Evolutionary conservation across 2,113 vertebrate species (phyloP), one percentile per base, ranked within the genome.

Genomic region (Condylura cristata): DNA sequence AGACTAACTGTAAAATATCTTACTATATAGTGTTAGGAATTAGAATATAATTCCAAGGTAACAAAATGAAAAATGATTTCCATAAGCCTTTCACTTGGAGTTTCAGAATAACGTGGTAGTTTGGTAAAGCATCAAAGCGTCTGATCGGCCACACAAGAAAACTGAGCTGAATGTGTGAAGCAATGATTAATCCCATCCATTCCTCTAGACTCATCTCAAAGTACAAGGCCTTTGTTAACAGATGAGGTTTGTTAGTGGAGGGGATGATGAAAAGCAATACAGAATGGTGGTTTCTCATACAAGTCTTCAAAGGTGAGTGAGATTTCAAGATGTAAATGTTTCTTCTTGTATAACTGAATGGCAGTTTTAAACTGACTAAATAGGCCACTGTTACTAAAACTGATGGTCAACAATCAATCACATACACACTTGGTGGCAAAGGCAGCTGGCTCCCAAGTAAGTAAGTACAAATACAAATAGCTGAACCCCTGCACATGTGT

Each of bases 11-110:
- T n/a, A 41, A 60, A 76, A 76, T 82, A 24, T 48, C 24, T 44
- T 91, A 51, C 6, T 51, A 34, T 70, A n/a, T 32, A 32, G 2
- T 61, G 30, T 85, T 65, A 37, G 51, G 65, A 86, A 46, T 89
- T 81, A 71, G 60, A 89, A 39, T 78, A 66, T 72, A 86, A 26
- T 89, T 26, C 53, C 94, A 74, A 96, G 34, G 51, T 22, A 82
- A 91, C 44, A 68, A 86, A 91, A 78, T 68, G 5, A 28, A 78
- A 95, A 95, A 85, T 89, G 76, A 91, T 68, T 65, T 60, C 53
- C 87, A 53, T 26, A 72, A 95, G 90, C 8, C 30, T 22, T 10
- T 41, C 79, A 90, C 20, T 72, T 87, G 34, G 22, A 46, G 26
- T 37, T 48, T 95, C 58, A 89, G n/a, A 71, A 51, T 48, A 94